Base-by-base conservation (phyloP, 2,113 vertebrate species). In the Calonectris borealis region DNA sequence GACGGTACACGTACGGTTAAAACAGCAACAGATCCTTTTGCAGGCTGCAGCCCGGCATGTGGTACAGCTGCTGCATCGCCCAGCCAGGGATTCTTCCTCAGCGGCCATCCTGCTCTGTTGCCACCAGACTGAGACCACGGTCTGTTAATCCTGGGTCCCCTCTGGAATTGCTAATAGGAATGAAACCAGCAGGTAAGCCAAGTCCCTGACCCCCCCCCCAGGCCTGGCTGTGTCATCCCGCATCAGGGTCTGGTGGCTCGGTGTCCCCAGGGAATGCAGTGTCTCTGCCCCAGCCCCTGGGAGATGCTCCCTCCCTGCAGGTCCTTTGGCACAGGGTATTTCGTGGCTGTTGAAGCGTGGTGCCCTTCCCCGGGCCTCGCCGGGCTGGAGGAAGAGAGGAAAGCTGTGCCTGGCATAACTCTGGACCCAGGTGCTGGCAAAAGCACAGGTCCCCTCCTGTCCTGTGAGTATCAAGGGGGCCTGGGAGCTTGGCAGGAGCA, bases 211-310 rank as follows among this genome's bases (percentile, higher is more conserved):
- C 26, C 13, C 5, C 3, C 25, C 9, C 34, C 22, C 24, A 82
- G 46, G 24, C 49, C 44, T 65, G 40, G 32, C 62, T 80, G 17
- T 60, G 52, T 72, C 48, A 44, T 60, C 62, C 57, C 0, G 0
- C 0, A 0, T 79, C 79, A 48, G 25, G 14, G 10, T 84, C 36
- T 62, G 55, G 46, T 48, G 52, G n/a, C 29, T 64, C 0, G 0
- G 11, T 52, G 72, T 72, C 54, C 36, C 13, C 1, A 1, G 4
- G 32, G 27, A 68, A 6, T 2, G 3, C 11, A n/a, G 24, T 5
- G 2, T 54, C 61, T 80, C 38, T 91, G 61, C 8, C 34, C 34
- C 31, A 31, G 27, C 2, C 5, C 31, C 27, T 62, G 51, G 38
- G 52, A 54, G 10, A 15, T 0, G 0, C 42, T 76, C 10, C 18